These are phyloP conservation scores for Stenodema calcarata DNA, from an alignment of 2,888 invertebrate genomes.

Conservation along the genomic window DNA sequence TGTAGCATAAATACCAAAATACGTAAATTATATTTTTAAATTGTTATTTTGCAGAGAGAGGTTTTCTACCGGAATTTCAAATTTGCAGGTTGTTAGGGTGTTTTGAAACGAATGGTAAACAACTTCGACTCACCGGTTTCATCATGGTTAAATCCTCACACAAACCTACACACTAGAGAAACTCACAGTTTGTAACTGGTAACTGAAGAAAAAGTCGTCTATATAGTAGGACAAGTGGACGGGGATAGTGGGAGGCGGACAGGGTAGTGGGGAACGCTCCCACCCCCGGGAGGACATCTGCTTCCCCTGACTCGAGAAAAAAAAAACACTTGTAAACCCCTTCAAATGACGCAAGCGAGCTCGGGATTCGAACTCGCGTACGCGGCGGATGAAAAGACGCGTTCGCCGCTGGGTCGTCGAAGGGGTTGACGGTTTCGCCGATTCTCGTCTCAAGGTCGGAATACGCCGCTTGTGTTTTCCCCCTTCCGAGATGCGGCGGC, in stretches of 20 bases:
- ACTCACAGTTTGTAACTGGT: slow-evolving; percentile 40
- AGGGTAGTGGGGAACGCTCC: neutral
- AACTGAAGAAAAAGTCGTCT: slow-evolving; percentile 42
- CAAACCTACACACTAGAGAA: slow-evolving; percentile 37
- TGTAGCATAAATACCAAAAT: no score
- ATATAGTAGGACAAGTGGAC: slow-evolving; percentile 16
- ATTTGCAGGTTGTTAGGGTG: no score
- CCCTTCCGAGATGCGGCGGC: neutral
- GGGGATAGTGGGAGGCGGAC: neutral
- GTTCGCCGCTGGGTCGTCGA: neutral
- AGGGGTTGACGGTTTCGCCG: neutral
- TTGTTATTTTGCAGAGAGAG: no score
- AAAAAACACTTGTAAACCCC: neutral
- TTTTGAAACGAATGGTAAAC: no score
- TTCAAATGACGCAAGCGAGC: neutral
- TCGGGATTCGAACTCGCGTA: neutral
- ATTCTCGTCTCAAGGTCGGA: neutral
- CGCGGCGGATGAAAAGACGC: neutral
- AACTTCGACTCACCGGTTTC: neutral
- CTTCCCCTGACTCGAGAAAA: neutral
- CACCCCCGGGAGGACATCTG: neutral
- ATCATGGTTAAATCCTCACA: slow-evolving; percentile 40
- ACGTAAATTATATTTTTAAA: no score
- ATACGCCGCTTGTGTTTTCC: neutral
- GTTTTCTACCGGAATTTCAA: no score